Base-by-base conservation (phyloP, 2,888 invertebrate genomes). In the Lycia hirtaria region DNA sequence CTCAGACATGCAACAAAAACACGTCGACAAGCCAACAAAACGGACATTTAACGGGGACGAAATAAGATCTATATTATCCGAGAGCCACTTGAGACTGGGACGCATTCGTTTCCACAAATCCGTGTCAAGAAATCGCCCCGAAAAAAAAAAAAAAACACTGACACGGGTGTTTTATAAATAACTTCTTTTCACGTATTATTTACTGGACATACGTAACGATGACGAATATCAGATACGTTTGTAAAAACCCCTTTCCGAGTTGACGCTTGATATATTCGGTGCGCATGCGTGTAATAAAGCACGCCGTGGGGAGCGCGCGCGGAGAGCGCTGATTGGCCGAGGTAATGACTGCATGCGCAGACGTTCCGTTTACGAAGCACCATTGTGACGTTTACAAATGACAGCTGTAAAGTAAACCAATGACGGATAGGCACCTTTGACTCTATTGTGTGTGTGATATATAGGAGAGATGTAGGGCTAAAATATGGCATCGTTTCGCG, bases 151-250 rank as follows among this genome's bases (percentile, higher is more conserved):
- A 66, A 73, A 72, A 40, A 54, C 49, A 78, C 78, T 80, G 81
- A 83, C 80, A 73, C 76, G 75, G 75, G 71, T 75, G 65, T 64
- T 22, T 76, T 76, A 87, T 85, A 87, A 87, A 87, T 85, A 85
- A 84, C 80, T 76, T 75, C 75, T 80, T 83, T 81, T 79, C 81
- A 76, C 75, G 73, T 81, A 82, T 88, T 87, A 91, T 89, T 89
- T 89, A 90, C 88, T 78, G 78, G 82, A 61, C 69, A 71, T 65
- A 67, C 73, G 68, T 86, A 90, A 90, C 90, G 90, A 91, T 91
- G 91, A 92, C 90, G 91, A 88, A 92, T 91, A 87, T 79, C 80
- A 87, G 88, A 88, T 88, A 84, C 81, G 85, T 86, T 85, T 81
- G 85, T 87, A 84, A 86, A 85, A 83, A 84, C 81, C 81, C 83